A percentile compares a stretch with the other conserved stretches of the same genome.
Evolutionary conservation across 2,888 invertebrate genomes (phyloP).

Genomic region (Macrophya annulata): DNA sequence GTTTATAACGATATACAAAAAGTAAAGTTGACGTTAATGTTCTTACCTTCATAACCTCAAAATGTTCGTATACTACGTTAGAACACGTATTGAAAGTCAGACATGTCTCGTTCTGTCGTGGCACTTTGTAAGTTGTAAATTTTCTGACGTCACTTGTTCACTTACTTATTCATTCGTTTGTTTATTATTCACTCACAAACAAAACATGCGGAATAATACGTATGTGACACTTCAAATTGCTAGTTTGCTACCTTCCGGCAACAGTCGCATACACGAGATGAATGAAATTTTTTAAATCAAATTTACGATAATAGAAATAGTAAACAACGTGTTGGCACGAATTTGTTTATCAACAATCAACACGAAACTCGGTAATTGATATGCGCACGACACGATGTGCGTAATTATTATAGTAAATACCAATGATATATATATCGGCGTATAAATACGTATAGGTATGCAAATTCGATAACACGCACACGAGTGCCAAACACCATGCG

Average conservation of each 20-base stretch:
- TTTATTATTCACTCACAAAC: not conserved
- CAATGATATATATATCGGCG: not conserved
- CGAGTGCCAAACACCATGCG: not conserved
- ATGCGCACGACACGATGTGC: not conserved
- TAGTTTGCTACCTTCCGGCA: not conserved
- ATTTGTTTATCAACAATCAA: constrained; percentile 12
- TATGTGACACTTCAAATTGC: not conserved
- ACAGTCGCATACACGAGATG: not conserved
- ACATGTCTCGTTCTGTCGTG: not conserved
- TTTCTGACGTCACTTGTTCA: not conserved
- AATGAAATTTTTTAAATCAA: not conserved
- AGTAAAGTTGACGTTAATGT: not conserved
- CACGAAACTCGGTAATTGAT: not conserved
- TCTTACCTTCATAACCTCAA: constrained; percentile 52
- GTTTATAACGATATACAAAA: not conserved
- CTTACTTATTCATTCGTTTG: not conserved
- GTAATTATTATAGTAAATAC: not conserved
- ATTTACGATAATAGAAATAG: not conserved
- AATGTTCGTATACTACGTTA: constrained; percentile 1
- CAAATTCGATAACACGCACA: not conserved
- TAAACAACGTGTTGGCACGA: not conserved
- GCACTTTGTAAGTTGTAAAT: not conserved
- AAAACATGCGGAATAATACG: not conserved
- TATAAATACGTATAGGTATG: not conserved
- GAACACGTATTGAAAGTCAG: not conserved